These are phyloP conservation scores for Pholis gunnellus DNA, from an alignment of 2,113 vertebrate genomes.

Conservation along the genomic window DNA sequence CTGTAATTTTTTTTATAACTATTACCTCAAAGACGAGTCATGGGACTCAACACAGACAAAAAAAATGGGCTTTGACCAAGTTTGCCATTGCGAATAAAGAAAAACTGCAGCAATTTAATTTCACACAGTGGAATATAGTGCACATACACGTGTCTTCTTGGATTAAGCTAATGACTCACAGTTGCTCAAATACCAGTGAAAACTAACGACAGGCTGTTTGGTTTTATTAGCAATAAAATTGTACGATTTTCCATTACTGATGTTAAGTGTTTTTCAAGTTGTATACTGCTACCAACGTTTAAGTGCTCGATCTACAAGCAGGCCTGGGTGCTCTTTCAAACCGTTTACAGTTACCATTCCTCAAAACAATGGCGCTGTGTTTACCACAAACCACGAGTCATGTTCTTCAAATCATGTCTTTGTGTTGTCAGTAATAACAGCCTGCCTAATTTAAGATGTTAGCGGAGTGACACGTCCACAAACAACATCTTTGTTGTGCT, in stretches of 20 bases:
- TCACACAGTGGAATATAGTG: neutral
- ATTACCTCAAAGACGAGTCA: neutral
- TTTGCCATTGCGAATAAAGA: neutral
- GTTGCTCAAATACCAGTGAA: neutral
- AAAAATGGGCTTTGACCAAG: neutral
- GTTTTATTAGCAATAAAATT: neutral
- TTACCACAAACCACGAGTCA: slow-evolving; percentile 1
- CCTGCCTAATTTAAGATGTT: neutral
- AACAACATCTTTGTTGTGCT: neutral
- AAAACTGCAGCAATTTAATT: neutral
- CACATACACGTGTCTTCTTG: neutral
- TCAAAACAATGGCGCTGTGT: slow-evolving; percentile 32
- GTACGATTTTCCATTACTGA: neutral
- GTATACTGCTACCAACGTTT: neutral
- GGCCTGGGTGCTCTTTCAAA: neutral
- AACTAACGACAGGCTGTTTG: neutral
- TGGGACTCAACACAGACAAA: neutral
- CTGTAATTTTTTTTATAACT: neutral
- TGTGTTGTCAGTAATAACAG: neutral
- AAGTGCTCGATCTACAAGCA: slow-evolving; percentile 3
- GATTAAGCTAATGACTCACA: neutral
- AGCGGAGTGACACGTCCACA: neutral
- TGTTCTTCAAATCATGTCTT: neutral
- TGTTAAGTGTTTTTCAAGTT: neutral
- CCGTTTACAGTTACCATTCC: neutral